phyloP scores from a whole-genome alignment of 2,888 invertebrate species.

The Dimorphilus gyrociliatus region DNA sequence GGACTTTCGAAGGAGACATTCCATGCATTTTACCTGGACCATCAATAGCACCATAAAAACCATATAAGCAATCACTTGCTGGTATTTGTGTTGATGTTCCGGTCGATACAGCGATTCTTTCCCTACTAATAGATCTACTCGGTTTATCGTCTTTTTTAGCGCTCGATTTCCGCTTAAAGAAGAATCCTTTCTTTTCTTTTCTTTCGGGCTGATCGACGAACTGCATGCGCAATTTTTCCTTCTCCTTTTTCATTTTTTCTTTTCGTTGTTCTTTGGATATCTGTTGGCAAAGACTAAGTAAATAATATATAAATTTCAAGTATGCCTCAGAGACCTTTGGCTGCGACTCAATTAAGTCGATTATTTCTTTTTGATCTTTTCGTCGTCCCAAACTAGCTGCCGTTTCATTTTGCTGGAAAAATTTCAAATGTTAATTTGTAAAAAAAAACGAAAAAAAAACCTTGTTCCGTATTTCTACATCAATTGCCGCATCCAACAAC shows the following conservation, averaged over 20 bases:
- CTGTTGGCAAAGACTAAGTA: background rate
- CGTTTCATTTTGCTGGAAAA: constrained; percentile 59
- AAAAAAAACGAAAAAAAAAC: constrained; percentile 18
- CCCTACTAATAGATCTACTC: too few species aligned
- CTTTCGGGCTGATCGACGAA: background rate
- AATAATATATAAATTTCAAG: background rate
- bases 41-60: too few species aligned
- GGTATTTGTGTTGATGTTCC: too few species aligned
- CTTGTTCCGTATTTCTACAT: constrained; percentile 54
- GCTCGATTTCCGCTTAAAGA: constrained; percentile 4
- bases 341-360: constrained; percentile 51
- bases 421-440: background rate
- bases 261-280: constrained; percentile 16
- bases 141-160: background rate
- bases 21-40: constrained; percentile 2
- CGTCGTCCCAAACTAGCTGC: constrained; percentile 72
- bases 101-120: too few species aligned
- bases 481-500: constrained; percentile 68
- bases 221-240: constrained; percentile 18
- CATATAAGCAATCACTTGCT: too few species aligned
- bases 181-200: constrained; percentile 8
- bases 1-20: too few species aligned
- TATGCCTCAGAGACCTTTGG: constrained; percentile 12
- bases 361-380: constrained; percentile 67
- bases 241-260: constrained; percentile 23